Evolutionary conservation across 64 coral and sea anemone genomes (phyloP), one percentile per base, ranked within the genome.

Genomic region (Actinia equina): DNA sequence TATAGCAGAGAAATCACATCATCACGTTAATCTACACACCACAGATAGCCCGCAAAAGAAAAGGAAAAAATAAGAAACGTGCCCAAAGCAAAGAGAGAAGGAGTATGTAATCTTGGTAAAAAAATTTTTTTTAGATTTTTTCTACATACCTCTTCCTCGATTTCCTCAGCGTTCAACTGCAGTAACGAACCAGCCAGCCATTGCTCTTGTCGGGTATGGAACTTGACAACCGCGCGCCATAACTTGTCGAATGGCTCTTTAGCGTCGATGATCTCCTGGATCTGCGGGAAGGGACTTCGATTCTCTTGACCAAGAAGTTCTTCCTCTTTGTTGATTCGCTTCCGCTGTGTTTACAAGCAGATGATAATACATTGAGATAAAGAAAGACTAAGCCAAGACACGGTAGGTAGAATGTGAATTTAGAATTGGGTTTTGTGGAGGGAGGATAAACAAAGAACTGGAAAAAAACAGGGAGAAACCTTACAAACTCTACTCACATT

Each of bases 221-320:
- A 98, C 0, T 86, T 92, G 5, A 98, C 96, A 65, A 98, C 80
- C 1, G 96, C 93, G n/a, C 96, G 77, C 96, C 96, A 98, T 12
- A 98, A 65, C 86, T 98, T 98, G 88, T 98, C 93, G 71, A 94
- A 98, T 10, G 96, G 96, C 41, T 98, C 96, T 30, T 98, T 98
- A 0, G 89, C 96, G 2, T 98, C 96, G 30, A 98, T 92, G 42
- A 98, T 98, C 43, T 98, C 90, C 45, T 94, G 92, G 45, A 98
- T 98, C 46, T 94, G 89, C 67, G 96, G 90, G 77, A 98, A 98
- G 37, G 89, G 55, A 54, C 93, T 98, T 7, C 70, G 64, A 27
- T 64, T 70, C 37, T 98, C 96, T 55, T 86, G 88, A 4, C 93
- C 87, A 23, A 98, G 88, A 26, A 98, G 77, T 30, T 92, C 93